A percentile compares a stretch with the other conserved stretches of the same genome.
These are phyloP conservation scores for Montifringilla adamsi DNA, from an alignment of 2,113 vertebrate genomes.

Conservation along the genomic window DNA sequence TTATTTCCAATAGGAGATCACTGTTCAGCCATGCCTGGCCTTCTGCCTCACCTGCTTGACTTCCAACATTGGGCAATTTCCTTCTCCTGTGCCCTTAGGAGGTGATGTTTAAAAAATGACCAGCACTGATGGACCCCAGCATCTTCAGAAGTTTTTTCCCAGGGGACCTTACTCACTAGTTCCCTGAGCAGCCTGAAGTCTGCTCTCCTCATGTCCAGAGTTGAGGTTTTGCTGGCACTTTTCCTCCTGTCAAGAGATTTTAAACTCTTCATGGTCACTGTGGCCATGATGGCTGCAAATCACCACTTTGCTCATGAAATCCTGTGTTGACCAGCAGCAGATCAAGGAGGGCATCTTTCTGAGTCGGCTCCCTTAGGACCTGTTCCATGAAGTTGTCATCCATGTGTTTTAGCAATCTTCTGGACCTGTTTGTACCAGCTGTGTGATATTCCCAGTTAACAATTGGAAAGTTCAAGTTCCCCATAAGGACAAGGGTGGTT, in stretches of 20 bases:
- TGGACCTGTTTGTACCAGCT: neutral
- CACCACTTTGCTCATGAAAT: neutral
- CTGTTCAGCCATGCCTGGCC: neutral
- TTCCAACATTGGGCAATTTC: neutral
- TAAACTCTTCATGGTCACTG: neutral
- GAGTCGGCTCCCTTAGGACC: neutral
- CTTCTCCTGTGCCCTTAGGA: neutral
- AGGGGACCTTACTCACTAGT: neutral
- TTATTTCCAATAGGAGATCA: neutral
- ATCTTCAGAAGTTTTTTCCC: neutral
- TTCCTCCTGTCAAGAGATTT: neutral
- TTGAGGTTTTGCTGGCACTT: neutral
- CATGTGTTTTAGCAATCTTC: neutral
- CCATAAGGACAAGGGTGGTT: neutral
- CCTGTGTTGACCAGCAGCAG: neutral
- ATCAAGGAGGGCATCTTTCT: neutral
- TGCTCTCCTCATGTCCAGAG: neutral
- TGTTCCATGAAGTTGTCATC: neutral
- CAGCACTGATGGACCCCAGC: neutral
- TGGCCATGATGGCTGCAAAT: neutral
- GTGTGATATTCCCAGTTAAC: neutral
- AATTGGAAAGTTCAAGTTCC: neutral
- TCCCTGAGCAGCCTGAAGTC: neutral
- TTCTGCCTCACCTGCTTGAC: neutral
- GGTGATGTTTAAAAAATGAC: no score